Evolutionary conservation across 2,797 vertebrate species (phyloP).

Genomic region (Pseudopleuronectes americanus): DNA sequence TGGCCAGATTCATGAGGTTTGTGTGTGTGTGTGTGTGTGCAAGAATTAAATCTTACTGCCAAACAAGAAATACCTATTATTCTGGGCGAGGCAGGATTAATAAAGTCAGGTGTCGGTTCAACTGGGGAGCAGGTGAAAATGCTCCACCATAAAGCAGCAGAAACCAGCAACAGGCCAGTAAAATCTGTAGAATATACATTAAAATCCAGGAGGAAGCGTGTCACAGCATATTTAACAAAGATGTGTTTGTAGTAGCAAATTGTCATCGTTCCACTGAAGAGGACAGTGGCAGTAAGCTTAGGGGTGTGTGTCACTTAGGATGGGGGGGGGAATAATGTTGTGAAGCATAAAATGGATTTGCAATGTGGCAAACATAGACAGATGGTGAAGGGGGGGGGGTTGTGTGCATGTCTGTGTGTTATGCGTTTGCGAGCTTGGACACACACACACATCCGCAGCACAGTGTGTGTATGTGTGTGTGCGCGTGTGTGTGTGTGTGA

Average conservation of each 20-base stretch:
- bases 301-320: constrained; percentile 75
- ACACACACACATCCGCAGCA: constrained; percentile 23
- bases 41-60: constrained; percentile 51
- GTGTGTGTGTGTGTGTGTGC: constrained; percentile 14
- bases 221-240: constrained; percentile 67
- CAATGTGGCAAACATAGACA: constrained; percentile 79
- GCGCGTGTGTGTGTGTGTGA: constrained; percentile 34
- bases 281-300: constrained; percentile 70
- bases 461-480: too few species aligned
- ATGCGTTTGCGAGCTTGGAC: constrained; percentile 50
- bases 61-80: constrained; percentile 59
- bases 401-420: constrained; percentile 46
- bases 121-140: constrained; percentile 37
- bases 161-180: constrained; percentile 59
- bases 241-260: constrained; percentile 61
- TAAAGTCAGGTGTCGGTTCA: constrained; percentile 44
- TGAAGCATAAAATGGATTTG: constrained; percentile 81
- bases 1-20: constrained; percentile 38
- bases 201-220: constrained; percentile 74
- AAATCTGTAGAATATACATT: constrained; percentile 64
- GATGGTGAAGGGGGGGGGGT: constrained; percentile 73
- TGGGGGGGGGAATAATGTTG: constrained; percentile 75
- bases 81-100: constrained; percentile 51
- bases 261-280: constrained; percentile 68
- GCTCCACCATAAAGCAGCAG: constrained; percentile 40